Evolutionary conservation across 2,797 vertebrate genomes (phyloP), one percentile per base, ranked within the genome.

Genomic region (Aldrovandia affinis): DNA sequence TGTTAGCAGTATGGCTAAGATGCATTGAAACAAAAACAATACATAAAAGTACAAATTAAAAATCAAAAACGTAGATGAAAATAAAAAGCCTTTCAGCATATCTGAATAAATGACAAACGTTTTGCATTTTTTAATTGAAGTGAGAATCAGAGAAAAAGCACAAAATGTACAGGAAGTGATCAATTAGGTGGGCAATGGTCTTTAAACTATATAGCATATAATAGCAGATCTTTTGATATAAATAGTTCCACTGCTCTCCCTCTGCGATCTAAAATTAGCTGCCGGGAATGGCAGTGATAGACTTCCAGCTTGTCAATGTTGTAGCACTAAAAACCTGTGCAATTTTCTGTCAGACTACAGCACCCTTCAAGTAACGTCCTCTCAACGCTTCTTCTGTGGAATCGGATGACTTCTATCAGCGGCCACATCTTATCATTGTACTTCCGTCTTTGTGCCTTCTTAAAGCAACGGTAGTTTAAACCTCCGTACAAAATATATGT

Each of bases 251-350:
- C 55, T 59, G n/a, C 47, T 83, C 79, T 78, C 59, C 55, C 12
- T 78, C 75, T 30, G 55, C 63, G 75, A 50, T 68, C 61, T 80
- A 84, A 84, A 84, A 65, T 68, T 80, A 80, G 44, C 47, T 22
- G 52, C 12, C 18, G 44, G 0, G 9, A 33, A 33, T 44, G 33
- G 42, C 33, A 54, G 78, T 65, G 78, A 54, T 65, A n/a, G 30
- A 28, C 30, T 47, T 42, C 42, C 20, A 54, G 30, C 78, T 54
- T 70, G 77, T 80, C 77, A 80, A 47, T 42, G 33, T 68, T 80
- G 36, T 47, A 65, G 59, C 25, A 25, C 50, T 84, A 54, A 68
- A 77, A 68, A 80, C 33, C 42, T 14, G 18, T 25, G 47, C 78
- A 80, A 84, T 84, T 54, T 68, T 44, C 83, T 84, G 78, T 52